Percentiles rank a stretch among this genome's conserved stretches.
Conservation (phyloP, 2,888 invertebrate genomes). For the Coremacera marginata region DNA sequence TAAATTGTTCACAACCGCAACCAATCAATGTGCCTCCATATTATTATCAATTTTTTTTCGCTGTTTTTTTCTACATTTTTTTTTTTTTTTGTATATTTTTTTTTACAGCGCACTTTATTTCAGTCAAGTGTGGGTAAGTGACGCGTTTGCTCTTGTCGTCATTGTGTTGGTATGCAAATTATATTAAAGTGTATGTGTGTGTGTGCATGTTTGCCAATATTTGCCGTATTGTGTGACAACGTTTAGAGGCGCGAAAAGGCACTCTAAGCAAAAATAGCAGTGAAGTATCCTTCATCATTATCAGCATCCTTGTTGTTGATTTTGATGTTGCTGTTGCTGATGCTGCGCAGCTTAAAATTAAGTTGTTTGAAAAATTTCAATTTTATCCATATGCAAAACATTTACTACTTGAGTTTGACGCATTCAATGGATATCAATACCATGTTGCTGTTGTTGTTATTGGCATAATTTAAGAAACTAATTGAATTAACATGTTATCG, state of each 20-base stretch:
- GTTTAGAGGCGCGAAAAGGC: conserved; percentile 18
- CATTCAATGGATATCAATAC: too few species aligned
- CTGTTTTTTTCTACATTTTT: neutral
- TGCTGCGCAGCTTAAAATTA: neutral
- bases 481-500: too few species aligned
- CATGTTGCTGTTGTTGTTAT: too few species aligned
- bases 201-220: neutral
- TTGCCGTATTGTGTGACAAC: neutral
- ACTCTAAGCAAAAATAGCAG: neutral
- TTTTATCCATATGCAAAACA: neutral
- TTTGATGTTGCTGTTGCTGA: conserved; percentile 8
- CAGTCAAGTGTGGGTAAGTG: neutral
- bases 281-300: conserved; percentile 18
- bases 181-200: neutral
- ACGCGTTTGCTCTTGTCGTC: neutral
- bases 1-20: conserved; percentile 64
- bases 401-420: too few species aligned
- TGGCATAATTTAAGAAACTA: too few species aligned
- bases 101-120: neutral
- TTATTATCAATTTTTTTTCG: neutral
- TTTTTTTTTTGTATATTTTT: neutral
- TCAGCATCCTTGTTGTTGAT: neutral
- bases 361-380: conserved; percentile 16
- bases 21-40: conserved; percentile 55
- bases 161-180: neutral